Percentiles rank a stretch among this genome's conserved stretches.
These are phyloP conservation scores for Venusia cambrica DNA, from an alignment of 2,888 invertebrate genomes.

Conservation along the genomic window DNA sequence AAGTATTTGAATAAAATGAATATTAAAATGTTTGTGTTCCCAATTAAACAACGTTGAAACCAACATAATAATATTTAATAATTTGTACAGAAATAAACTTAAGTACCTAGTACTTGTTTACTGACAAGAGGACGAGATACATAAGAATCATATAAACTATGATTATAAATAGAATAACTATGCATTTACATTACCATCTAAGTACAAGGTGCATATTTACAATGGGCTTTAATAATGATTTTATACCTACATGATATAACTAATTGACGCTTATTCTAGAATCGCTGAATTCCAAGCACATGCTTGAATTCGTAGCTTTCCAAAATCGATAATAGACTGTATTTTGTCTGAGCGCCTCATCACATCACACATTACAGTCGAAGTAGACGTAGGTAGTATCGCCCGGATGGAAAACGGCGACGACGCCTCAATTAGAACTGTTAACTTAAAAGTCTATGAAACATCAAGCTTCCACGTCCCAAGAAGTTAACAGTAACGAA, in stretches of 20 bases:
- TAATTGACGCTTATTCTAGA: constrained; percentile 5
- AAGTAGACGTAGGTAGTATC: too few relatives aligned
- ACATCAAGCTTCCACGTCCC: too few relatives aligned
- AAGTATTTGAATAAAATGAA: too few relatives aligned
- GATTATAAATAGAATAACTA: constrained; percentile 30
- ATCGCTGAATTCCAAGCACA: too few relatives aligned
- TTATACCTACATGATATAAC: neutral
- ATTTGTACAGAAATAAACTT: constrained; percentile 70
- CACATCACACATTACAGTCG: too few relatives aligned
- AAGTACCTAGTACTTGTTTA: constrained; percentile 65
- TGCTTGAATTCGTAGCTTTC: too few relatives aligned
- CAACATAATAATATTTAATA: constrained; percentile 73
- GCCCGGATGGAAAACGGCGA: too few relatives aligned
- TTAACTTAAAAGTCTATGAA: too few relatives aligned
- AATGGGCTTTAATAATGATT: constrained; percentile 9
- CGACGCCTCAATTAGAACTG: too few relatives aligned
- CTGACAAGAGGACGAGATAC: constrained; percentile 53
- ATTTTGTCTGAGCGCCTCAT: too few relatives aligned
- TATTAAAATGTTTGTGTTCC: constrained; percentile 1
- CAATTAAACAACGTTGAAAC: constrained; percentile 45
- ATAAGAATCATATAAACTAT: constrained; percentile 24
- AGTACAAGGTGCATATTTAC: constrained; percentile 26
- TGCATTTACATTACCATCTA: constrained; percentile 27
- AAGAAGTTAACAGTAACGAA: too few relatives aligned
- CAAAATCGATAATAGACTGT: too few relatives aligned